Evolutionary conservation across 2,888 invertebrate genomes (phyloP), one percentile per base, ranked within the genome.

Genomic region (Caradrina kadenii): DNA sequence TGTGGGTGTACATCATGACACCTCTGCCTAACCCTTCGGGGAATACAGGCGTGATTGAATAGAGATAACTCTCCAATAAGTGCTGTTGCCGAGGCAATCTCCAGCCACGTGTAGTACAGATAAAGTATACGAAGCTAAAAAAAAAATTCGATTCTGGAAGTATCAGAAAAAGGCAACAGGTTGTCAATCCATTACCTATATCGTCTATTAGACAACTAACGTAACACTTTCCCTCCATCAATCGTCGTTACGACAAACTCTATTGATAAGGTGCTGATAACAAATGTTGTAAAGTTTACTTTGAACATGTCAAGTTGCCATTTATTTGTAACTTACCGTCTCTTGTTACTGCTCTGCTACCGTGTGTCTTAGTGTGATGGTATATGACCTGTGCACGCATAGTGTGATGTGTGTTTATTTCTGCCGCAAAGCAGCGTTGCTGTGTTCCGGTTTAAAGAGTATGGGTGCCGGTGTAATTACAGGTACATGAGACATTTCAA

Each of bases 201-300:
- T 64, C 49, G 31, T 42, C 13, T 15, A 8, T 39, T 35, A 45
- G 45, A 19, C 21, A 19, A 1, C 1, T 61, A 50, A 68, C 52
- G 60, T 59, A 68, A 68, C 75, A 73, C 69, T 73, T 74, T 73
- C 61, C 42, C 22, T 49, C 1, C 1, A 21, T 42, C 17, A 31
- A n/a, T 42, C 17, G 22, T 26, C 61, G 69, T 75, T 53, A 75
- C 61, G 75, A 69, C 42, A 1, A 15, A 19, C 19, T 62, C 15
- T 21, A 31, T 64, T 69, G 73, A 73, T 73, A 73, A 68, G 48
- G 17, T 11, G 6, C 2, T 50, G 72, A 55, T 66, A 66, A 45
- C 6, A 45, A 17, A 26, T 31, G 39, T 2, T 39, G 21, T 0
- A 61, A 17, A 39, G 17, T 45, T 17, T 42, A 13, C 56, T 49